Percentiles rank a stretch among this genome's conserved stretches.
Conservation (phyloP, 2,113 vertebrate genomes). For the Ornithorhynchus anatinus region DNA sequence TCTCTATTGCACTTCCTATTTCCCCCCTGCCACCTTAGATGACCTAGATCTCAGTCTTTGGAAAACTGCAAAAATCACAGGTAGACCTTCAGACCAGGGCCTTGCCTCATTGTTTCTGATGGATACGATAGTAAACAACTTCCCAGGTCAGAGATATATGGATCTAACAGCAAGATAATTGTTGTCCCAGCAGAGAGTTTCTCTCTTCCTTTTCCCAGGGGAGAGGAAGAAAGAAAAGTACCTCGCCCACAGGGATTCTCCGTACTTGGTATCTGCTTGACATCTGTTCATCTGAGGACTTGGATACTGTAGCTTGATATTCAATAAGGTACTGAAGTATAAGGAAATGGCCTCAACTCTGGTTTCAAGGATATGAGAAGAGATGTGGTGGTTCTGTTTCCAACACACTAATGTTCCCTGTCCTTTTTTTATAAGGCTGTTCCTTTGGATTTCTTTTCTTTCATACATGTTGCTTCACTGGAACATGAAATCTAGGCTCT, state of each 20-base stretch:
- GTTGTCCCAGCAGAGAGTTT: too few relatives aligned
- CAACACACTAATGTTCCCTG: not conserved
- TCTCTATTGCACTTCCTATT: not conserved
- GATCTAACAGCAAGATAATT: not conserved
- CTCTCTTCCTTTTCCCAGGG: too few relatives aligned
- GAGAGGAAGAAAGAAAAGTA: not conserved
- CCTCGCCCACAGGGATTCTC: too few relatives aligned
- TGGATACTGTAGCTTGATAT: not conserved
- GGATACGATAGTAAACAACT: not conserved
- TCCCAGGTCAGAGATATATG: not conserved
- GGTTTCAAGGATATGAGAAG: not conserved
- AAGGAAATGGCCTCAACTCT: not conserved
- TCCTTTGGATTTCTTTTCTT: not conserved
- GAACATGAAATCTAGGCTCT: not conserved
- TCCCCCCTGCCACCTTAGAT: not conserved
- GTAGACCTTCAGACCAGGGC: not conserved
- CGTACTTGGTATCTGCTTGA: too few relatives aligned
- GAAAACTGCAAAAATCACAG: not conserved
- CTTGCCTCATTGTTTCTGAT: not conserved
- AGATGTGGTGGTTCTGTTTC: not conserved
- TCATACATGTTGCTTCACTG: not conserved
- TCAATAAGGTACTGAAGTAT: not conserved
- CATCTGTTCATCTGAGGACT: not conserved
- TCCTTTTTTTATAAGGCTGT: not conserved
- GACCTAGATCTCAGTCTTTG: not conserved